Evolutionary conservation across 2,797 vertebrate species (phyloP).

Genomic region (Hemibagrus guttatus): DNA sequence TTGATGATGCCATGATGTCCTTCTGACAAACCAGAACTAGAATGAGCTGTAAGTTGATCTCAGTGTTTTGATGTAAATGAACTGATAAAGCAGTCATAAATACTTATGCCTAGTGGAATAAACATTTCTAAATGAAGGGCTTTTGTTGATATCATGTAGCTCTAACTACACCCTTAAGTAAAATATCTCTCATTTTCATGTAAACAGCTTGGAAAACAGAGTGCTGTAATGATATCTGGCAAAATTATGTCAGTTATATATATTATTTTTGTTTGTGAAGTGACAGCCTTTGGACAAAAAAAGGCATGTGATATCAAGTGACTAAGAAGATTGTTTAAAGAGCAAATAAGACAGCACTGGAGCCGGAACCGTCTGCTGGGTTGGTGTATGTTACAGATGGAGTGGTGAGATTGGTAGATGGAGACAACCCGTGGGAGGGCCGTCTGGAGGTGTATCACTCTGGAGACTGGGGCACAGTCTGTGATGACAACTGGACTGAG

Average conservation of each 20-base stretch:
- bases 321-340: not conserved
- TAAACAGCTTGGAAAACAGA: not conserved
- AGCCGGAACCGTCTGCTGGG: constrained; percentile 23
- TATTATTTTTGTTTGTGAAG: not conserved
- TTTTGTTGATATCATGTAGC: not conserved
- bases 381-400: constrained; percentile 70
- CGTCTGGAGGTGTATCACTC: constrained; percentile 88
- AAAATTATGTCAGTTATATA: not conserved
- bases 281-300: not conserved
- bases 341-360: not conserved
- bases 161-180: not conserved
- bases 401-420: constrained; percentile 84
- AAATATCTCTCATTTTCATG: not conserved
- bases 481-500: constrained; percentile 89
- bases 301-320: not conserved
- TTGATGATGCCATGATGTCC: not conserved
- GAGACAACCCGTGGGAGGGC: constrained; percentile 83
- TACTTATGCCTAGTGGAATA: not conserved
- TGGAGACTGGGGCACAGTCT: constrained; percentile 91
- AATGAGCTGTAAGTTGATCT: not conserved
- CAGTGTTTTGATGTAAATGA: not conserved
- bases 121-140: not conserved
- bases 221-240: not conserved
- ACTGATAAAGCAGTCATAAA: not conserved
- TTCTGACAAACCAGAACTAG: not conserved